Conservation (phyloP, 2,888 invertebrate genomes). For the Parelbella ahira region DNA sequence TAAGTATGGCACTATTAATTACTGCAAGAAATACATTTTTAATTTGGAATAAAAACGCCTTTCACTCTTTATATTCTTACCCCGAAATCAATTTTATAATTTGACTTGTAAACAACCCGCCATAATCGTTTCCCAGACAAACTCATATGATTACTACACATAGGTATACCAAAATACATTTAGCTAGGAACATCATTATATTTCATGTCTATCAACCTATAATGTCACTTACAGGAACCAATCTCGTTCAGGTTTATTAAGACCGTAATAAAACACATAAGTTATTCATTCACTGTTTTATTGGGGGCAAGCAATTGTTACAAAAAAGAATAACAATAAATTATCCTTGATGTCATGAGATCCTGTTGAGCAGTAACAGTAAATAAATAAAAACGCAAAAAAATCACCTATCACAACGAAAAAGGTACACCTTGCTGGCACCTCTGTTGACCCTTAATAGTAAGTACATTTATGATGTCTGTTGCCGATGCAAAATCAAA, state of each 20-base stretch:
- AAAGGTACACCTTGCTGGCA: slow-evolving; percentile 36
- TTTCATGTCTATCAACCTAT: no score
- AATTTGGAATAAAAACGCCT: slow-evolving; percentile 4
- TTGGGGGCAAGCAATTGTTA: slow-evolving; percentile 54
- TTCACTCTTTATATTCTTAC: no score
- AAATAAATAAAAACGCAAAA: slow-evolving; percentile 38
- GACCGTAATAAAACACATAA: slow-evolving; percentile 32
- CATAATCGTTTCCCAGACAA: no score
- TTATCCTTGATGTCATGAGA: slow-evolving; percentile 43
- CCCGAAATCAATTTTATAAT: no score
- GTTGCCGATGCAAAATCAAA: slow-evolving; percentile 34
- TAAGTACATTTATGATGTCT: no score
- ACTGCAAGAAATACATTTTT: slow-evolving; percentile 19
- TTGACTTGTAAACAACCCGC: no score
- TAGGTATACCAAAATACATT: no score
- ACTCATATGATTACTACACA: no score
- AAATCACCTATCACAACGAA: slow-evolving; percentile 43
- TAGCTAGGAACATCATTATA: no score
- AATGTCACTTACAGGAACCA: no score
- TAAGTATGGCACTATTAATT: slow-evolving; percentile 14
- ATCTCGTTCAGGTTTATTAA: no score
- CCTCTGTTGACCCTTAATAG: no score
- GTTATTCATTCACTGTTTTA: slow-evolving; percentile 51
- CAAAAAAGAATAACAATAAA: slow-evolving; percentile 37
- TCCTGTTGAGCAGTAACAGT: slow-evolving; percentile 35